phyloP scores from a whole-genome alignment of 53 echinoderm and acorn worm species.

The Patiria pectinifera region DNA sequence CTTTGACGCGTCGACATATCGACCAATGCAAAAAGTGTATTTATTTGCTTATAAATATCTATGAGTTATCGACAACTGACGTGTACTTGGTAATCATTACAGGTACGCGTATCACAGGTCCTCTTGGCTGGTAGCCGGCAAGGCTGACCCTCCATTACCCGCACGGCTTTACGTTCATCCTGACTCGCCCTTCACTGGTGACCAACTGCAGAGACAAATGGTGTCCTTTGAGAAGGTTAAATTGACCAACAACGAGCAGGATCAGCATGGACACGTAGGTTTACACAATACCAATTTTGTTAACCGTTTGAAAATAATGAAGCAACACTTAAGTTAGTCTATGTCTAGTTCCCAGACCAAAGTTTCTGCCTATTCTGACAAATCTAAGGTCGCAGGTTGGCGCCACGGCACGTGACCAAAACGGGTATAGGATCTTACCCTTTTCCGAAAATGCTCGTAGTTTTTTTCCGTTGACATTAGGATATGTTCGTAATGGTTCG shows the following conservation, averaged over 20 bases:
- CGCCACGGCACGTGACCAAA: too few relatives aligned
- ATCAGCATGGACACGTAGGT: constrained; percentile 96
- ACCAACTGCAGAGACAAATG: constrained; percentile 90
- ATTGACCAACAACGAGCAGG: constrained; percentile 94
- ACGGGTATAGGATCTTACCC: too few relatives aligned
- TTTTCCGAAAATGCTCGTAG: too few relatives aligned
- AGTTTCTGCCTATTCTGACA: too few relatives aligned
- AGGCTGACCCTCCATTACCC: constrained; percentile 89
- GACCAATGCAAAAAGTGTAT: too few relatives aligned
- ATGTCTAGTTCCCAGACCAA: not conserved
- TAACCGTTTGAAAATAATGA: not conserved
- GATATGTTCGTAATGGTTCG: too few relatives aligned
- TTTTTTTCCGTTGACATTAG: too few relatives aligned
- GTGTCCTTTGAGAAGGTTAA: constrained; percentile 98
- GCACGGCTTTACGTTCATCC: constrained; percentile 83
- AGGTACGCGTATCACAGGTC: constrained; percentile 98
- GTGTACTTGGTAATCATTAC: not conserved
- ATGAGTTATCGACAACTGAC: not conserved
- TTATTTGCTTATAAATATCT: too few relatives aligned
- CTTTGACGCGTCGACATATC: too few relatives aligned
- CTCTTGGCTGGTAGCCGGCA: constrained; percentile 96
- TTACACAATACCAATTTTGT: not conserved
- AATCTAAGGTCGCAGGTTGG: too few relatives aligned
- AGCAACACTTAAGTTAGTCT: not conserved
- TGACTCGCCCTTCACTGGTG: constrained; percentile 88